Evolutionary conservation across 64 coral and sea anemone genomes (phyloP).

Genomic region (Montipora efflorescens): DNA sequence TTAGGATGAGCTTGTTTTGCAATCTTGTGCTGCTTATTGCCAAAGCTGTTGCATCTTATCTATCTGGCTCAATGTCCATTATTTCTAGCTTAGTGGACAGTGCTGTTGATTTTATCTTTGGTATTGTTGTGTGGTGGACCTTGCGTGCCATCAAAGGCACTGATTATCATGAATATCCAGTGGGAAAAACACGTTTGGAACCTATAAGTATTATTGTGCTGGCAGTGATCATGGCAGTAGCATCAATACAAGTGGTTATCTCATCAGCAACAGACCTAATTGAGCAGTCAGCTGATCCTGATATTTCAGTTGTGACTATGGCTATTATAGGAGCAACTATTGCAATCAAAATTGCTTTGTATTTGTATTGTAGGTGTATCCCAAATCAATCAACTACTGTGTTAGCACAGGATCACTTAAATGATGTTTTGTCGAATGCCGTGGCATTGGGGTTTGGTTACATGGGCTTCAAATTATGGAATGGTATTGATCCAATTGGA

Average conservation of each 20-base stretch:
- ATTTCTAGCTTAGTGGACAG: constrained; percentile 98
- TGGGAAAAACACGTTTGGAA: constrained; percentile 89
- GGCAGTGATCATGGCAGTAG: constrained; percentile 96
- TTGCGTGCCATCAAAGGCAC: constrained; percentile 81
- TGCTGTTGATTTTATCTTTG: constrained; percentile 89
- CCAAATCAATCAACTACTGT: constrained; percentile 73
- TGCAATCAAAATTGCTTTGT: constrained; percentile 74
- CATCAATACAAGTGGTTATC: constrained; percentile 95
- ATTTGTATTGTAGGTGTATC: constrained; percentile 74
- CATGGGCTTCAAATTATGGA: constrained; percentile 92
- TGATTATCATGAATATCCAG: constrained; percentile 94
- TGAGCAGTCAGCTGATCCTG: constrained; percentile 68
- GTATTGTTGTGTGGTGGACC: constrained; percentile 87
- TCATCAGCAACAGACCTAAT: constrained; percentile 72
- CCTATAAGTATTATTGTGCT: constrained; percentile 92
- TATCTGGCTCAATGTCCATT: constrained; percentile 94
- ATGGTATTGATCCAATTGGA: constrained; percentile 86
- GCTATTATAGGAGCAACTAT: constrained; percentile 84
- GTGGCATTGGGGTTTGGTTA: constrained; percentile 90
- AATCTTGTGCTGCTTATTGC: constrained; percentile 78
- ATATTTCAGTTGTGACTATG: constrained; percentile 83
- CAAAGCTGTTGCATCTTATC: constrained; percentile 83
- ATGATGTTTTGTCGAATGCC: constrained; percentile 93
- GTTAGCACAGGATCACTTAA: constrained; percentile 90
- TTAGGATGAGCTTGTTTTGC: constrained; percentile 82